Base-by-base conservation (phyloP, 1,140 invertebrate species). In the Coelopa frigida region DNA sequence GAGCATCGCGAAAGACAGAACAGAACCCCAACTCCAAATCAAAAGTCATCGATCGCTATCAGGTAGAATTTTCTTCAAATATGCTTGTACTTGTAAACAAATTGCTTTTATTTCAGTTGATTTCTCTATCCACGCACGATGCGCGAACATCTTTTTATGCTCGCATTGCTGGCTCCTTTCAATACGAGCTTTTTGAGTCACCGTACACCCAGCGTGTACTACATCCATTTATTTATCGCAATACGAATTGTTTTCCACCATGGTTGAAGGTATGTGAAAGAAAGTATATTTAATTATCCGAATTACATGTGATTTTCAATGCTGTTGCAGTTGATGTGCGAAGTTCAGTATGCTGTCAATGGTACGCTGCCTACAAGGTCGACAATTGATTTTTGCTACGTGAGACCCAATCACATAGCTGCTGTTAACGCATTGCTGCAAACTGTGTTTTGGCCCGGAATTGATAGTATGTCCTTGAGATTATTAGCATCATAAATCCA, bases 391-490 rank as follows among this genome's bases (percentile, higher is more conserved):
- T 94, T 84, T 72, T 87, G 83, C 48, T 94, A 93, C 65, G 81
- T 94, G 2, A 76, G 83, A 23, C 87, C 89, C 6, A 82, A 91
- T 58, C 89, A 93, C 62, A 87, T 94, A 49, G 83, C 88, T 3
- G 85, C 87, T 0, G 81, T 94, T 23, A 94, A 94, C 70, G 80
- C 78, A 39, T 63, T 94, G 8, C 88, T 86, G 41, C 77, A 81
- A 48, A 79, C 85, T 56, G 87, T 83, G 63, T 94, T 94, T 69
- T 94, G 90, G 89, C 84, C 87, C 8, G 89, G 89, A 24, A 89
- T 94, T 49, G 89, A 94, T 71, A 73, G 88, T 91, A 72, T 80
- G 80, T 76, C 39, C 32, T 20, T 17, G 10, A 2, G 6, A 18
- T 3, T 33, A 33, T 35, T 24, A 10, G 7, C 32, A 35, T 21